Evolutionary conservation across 2,797 vertebrate genomes (phyloP).

Genomic region (Scarus forsteni): DNA sequence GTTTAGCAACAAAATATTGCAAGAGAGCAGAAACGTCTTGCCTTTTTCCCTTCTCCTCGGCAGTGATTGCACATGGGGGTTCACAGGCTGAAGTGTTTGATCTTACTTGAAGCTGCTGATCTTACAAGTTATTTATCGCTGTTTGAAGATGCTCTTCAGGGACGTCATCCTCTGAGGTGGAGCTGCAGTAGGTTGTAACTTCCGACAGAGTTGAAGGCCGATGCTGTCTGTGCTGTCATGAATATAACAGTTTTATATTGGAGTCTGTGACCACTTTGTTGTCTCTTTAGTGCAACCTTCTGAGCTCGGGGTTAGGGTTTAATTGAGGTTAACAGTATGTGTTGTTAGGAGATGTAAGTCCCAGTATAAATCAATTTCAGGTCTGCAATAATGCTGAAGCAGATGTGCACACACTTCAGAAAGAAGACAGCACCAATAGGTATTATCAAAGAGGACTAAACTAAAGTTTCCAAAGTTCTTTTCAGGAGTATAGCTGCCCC

Average conservation of each 20-base stretch:
- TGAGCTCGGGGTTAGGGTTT: neutral
- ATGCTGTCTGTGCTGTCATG: conserved; percentile 26
- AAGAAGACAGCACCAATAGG: too few relatives aligned
- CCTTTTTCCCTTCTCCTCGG: conserved; percentile 6
- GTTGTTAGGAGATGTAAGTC: neutral
- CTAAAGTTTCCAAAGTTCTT: too few relatives aligned
- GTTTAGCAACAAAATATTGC: conserved; percentile 9
- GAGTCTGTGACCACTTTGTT: conserved; percentile 27
- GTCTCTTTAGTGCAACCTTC: neutral
- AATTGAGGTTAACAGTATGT: neutral
- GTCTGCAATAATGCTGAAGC: neutral
- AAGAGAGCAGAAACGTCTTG: conserved; percentile 5
- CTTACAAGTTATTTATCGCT: conserved; percentile 55
- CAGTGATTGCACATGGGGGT: conserved; percentile 26
- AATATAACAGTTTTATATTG: conserved; percentile 23
- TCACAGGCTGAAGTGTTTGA: conserved; percentile 42
- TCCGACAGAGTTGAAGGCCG: conserved; percentile 22
- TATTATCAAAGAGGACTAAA: too few relatives aligned
- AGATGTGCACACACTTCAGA: neutral
- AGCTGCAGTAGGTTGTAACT: conserved; percentile 39
- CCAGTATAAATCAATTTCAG: conserved; percentile 7
- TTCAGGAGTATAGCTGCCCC: neutral
- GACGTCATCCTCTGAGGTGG: conserved; percentile 40
- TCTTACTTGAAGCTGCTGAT: conserved; percentile 58
- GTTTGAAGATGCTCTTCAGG: conserved; percentile 37